phyloP scores from a whole-genome alignment of 2,888 invertebrate species.

The Synergus itoensis region DNA sequence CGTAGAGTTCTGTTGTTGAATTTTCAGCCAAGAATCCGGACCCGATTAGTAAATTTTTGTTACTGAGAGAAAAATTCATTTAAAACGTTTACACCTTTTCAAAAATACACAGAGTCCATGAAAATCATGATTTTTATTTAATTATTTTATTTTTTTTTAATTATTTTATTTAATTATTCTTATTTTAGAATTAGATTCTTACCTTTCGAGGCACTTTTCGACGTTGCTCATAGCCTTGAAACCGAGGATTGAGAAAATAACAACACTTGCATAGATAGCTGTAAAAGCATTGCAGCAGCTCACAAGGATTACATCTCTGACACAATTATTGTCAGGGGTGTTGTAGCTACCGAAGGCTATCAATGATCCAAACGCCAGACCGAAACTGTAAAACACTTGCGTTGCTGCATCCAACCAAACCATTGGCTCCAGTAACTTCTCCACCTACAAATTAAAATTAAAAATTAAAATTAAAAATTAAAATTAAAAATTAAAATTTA shows the following conservation, averaged over 20 bases:
- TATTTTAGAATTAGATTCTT: constrained; percentile 72
- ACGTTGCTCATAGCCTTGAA: constrained; percentile 97
- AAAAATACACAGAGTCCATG: no score
- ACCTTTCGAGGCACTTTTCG: constrained; percentile 89
- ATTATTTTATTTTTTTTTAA: not conserved
- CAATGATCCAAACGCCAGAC: constrained; percentile 95
- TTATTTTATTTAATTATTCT: not conserved
- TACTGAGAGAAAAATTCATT: constrained; percentile 75
- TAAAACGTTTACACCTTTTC: no score
- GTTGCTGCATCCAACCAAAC: constrained; percentile 98
- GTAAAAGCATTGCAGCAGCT: constrained; percentile 96
- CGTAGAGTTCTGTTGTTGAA: constrained; percentile 81
- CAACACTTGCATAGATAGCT: constrained; percentile 96
- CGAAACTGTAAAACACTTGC: constrained; percentile 96
- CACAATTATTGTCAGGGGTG: constrained; percentile 96
- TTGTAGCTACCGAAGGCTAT: constrained; percentile 98
- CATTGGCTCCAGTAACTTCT: constrained; percentile 90
- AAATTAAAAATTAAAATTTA: not conserved
- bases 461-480: constrained; percentile 4
- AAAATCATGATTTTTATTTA: not conserved
- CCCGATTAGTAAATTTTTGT: constrained; percentile 79
- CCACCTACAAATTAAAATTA: constrained; percentile 81
- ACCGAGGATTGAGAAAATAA: constrained; percentile 96
- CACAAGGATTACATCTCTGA: constrained; percentile 93
- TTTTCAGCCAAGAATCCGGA: constrained; percentile 77